phyloP scores from a whole-genome alignment of 1,140 invertebrate genomes.

The Acromyrmex echinatior region DNA sequence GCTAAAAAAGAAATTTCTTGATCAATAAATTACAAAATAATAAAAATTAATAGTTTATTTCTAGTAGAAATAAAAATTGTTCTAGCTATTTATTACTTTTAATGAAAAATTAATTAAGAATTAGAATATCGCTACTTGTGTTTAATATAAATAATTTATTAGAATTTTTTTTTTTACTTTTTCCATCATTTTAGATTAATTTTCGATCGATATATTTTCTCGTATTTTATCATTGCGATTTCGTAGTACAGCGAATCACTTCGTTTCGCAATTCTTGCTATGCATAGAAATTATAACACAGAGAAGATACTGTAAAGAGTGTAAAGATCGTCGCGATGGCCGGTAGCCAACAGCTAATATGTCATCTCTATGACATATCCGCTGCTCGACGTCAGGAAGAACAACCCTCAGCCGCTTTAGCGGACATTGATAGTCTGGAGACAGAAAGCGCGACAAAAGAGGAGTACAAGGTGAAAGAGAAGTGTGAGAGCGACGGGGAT shows the following conservation, averaged over 20 bases:
- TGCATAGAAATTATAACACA: neutral
- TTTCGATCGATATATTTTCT: neutral
- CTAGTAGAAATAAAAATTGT: too few relatives aligned
- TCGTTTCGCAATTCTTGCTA: neutral
- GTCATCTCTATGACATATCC: constrained; percentile 66
- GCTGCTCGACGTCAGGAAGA: constrained; percentile 34
- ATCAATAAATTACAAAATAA: neutral
- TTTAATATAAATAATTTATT: constrained; percentile 5
- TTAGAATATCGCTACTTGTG: neutral
- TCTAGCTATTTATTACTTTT: neutral
- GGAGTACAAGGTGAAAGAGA: constrained; percentile 6
- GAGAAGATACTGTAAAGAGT: neutral
- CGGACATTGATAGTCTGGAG: constrained; percentile 18
- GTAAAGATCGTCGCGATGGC: constrained; percentile 18
- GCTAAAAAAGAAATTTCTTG: neutral
- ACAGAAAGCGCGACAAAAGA: constrained; percentile 11
- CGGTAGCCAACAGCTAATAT: constrained; percentile 67
- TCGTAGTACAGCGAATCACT: neutral
- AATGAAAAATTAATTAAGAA: neutral
- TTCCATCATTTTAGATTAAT: neutral
- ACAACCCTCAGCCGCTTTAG: constrained; percentile 50
- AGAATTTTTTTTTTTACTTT: neutral
- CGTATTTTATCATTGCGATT: neutral
- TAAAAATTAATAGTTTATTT: constrained; percentile 5
- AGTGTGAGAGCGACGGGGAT: constrained; percentile 35